phyloP scores from a whole-genome alignment of 2,113 vertebrate species.

The Axis porcinus region DNA sequence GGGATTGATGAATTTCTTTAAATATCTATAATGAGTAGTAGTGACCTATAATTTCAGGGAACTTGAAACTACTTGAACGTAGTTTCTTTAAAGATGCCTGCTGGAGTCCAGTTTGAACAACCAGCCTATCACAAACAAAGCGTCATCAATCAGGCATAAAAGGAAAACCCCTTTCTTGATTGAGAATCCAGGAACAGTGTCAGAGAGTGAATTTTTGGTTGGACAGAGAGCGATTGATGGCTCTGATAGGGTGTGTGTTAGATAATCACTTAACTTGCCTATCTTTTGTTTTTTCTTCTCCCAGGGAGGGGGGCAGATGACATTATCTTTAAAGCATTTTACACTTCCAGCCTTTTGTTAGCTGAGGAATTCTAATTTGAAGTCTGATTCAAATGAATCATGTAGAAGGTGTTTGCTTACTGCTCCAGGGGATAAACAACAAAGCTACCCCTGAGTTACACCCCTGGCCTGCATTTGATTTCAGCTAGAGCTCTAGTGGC shows the following conservation, averaged over 20 bases:
- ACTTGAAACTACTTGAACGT: conserved; percentile 43
- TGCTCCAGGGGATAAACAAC: background rate
- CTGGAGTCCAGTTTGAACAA: conserved; percentile 64
- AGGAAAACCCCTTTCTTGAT: background rate
- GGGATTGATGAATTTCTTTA: conserved; percentile 65
- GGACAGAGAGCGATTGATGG: background rate
- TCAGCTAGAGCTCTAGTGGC: background rate
- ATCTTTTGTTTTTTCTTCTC: background rate
- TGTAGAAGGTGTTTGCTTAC: background rate
- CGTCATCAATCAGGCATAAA: background rate
- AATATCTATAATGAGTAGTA: conserved; percentile 70
- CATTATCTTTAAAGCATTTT: background rate
- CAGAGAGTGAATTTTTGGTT: background rate
- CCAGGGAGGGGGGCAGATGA: background rate
- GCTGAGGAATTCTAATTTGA: background rate
- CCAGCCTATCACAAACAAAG: conserved; percentile 46
- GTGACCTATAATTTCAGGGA: conserved; percentile 72
- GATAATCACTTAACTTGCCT: background rate
- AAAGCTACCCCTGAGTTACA: background rate
- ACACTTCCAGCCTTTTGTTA: background rate
- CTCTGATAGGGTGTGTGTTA: background rate
- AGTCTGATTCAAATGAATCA: background rate
- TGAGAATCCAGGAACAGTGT: background rate
- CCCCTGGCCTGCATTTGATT: background rate
- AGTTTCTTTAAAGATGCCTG: conserved; percentile 69